Evolutionary conservation across 2,113 vertebrate species (phyloP), one percentile per base, ranked within the genome.

Genomic region (Mesocricetus auratus): DNA sequence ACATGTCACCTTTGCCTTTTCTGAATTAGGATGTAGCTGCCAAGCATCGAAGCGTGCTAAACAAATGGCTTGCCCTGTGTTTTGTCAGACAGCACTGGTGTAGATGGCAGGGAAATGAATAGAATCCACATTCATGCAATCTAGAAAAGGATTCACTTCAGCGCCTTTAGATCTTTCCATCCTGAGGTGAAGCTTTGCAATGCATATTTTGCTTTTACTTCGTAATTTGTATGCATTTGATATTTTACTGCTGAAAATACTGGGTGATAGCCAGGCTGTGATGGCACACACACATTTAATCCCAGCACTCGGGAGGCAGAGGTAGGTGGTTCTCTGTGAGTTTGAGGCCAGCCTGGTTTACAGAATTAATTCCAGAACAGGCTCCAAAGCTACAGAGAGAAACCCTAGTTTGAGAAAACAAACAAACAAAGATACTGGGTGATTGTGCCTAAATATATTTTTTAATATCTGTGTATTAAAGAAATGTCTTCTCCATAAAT

Each of bases 201-300:
- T 87, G 4, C 39, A 47, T 74, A 58, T 60, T 95, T 95, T 89
- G 75, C 73, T 95, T 97, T 93, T 82, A 66, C 10, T 93, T 5
- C n/a, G 0, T 58, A 81, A 19, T 62, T 96, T 2, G 56, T 33
- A 94, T 90, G 36, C 77, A 95, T 79, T 90, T 92, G 16, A 26
- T 87, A 73, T 45, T 90, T 90, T 94, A 42, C 47, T 89, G 9
- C 89, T 71, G 90, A 31, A 64, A 47, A 93, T 91, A 94, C 26
- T 88, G 42, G 56, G 8, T 47, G 42, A 26, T 86, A 11, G 26
- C 64, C 4, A 10, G 26, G 26, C 26, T 3, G 64, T 66, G 64
- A 4, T 66, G 64, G 64, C n/a, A n/a, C 11, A 7, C 22, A 24
- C 24, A 7, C 62, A 7, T 64, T 64, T 64, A 24, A 64, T 64